Base-by-base conservation (phyloP, 2,113 vertebrate species). In the Bungarus multicinctus region DNA sequence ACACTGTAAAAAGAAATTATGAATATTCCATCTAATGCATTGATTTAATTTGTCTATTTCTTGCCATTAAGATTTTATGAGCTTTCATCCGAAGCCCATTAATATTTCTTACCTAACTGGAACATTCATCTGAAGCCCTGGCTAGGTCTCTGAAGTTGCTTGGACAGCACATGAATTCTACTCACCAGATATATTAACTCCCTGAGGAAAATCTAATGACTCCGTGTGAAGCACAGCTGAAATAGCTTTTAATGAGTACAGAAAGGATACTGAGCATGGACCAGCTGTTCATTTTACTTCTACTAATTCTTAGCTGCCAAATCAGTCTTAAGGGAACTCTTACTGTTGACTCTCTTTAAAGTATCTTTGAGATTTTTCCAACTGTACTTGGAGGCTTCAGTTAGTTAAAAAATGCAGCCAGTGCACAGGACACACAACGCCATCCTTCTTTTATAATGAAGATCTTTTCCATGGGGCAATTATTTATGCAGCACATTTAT, bases 361-460 rank as follows among this genome's bases (percentile, higher is more conserved):
- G 86, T 90, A 93, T 90, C 92, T 93, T 90, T 93, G 92, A 93
- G 89, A 45, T 34, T 93, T 93, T 89, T 93, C 92, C 92, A 93
- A 93, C 89, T 93, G 92, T 93, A 93, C 81, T 93, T 93, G 92
- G 89, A 93, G 89, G 27, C 14, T 86, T 69, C 55, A 64, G 69
- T 86, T 81, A 86, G 92, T 93, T 90, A 81, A 64, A 90, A 93
- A 87, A 93, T 93, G 86, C 92, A 93, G 88, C 74, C 92, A 93
- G 89, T 90, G 88, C 89, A 93, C 87, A 90, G 92, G 92, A 90
- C 92, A 90, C 43, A 64, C 52, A 60, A 93, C 89, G 92, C 30
- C 88, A 90, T 90, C 89, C 43, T 93, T 93, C 89, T 90, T 90
- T 25, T 39, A 27, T 90, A 57, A 39, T 69, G 23, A 47, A 85